Percentiles rank a stretch among this genome's conserved stretches.
Evolutionary conservation across 2,888 invertebrate species (phyloP).

Genomic region (Carabus problematicus): DNA sequence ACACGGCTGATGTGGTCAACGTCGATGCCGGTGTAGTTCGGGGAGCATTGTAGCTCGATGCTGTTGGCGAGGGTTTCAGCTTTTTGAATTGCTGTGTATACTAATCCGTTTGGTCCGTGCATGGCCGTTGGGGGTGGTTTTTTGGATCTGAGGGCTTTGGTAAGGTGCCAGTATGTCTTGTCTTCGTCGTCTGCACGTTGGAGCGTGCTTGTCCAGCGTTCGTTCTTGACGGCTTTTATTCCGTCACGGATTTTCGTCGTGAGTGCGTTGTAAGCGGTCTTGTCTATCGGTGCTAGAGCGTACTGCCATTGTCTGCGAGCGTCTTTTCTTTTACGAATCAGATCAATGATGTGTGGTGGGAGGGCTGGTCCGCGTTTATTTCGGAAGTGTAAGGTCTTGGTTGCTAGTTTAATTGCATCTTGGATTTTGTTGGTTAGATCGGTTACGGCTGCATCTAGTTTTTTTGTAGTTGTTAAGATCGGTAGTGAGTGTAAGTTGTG

Average conservation of each 20-base stretch:
- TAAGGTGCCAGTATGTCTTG: no score
- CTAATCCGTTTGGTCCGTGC: no score
- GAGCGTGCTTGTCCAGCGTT: neutral
- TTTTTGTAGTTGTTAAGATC: neutral
- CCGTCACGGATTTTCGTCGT: neutral
- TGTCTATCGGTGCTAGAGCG: neutral
- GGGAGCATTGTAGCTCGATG: no score
- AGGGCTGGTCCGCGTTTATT: no score
- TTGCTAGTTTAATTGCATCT: neutral
- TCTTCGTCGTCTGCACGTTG: no score
- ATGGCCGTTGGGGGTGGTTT: no score
- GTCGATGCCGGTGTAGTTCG: no score
- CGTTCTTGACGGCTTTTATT: neutral
- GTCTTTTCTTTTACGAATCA: neutral
- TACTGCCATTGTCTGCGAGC: neutral
- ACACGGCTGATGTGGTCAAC: no score
- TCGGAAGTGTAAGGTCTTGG: neutral
- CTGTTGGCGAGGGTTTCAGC: no score
- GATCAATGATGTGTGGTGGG: neutral
- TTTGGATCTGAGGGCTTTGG: no score
- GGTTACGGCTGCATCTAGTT: neutral
- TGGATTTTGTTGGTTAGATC: neutral
- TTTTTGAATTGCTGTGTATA: no score
- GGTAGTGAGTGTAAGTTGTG: neutral
- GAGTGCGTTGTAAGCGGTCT: neutral